Percentiles rank a stretch among this genome's conserved stretches.
Evolutionary conservation across 2,113 vertebrate species (phyloP).

Genomic region (Sapajus apella): DNA sequence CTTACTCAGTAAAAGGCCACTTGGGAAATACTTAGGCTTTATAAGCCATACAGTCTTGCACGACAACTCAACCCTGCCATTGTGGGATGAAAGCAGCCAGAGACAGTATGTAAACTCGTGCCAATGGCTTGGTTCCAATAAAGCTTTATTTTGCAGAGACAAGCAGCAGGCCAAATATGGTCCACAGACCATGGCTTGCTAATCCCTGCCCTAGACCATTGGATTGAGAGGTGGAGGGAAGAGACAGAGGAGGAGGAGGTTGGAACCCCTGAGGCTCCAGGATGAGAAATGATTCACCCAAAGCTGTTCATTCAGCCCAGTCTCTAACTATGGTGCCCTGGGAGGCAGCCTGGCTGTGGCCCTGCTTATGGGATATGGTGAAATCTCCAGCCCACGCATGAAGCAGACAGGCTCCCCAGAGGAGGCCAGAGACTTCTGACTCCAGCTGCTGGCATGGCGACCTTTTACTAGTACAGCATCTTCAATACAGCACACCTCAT

Average conservation of each 20-base stretch:
- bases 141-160: conserved; percentile 19
- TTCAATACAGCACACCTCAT: background rate
- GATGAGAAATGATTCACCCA: background rate
- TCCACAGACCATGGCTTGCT: background rate
- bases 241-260: background rate
- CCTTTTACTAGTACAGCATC: fast-evolving
- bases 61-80: background rate
- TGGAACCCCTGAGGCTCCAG: background rate
- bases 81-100: background rate
- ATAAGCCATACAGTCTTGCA: background rate
- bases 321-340: background rate
- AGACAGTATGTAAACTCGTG: background rate
- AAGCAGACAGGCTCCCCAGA: background rate
- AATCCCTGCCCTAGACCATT: background rate
- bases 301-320: background rate
- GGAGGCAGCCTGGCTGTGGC: background rate
- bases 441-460: background rate
- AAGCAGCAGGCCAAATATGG: background rate
- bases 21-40: background rate
- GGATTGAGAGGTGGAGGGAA: background rate
- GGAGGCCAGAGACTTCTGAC: background rate
- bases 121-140: background rate
- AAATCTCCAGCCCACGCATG: background rate
- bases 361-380: background rate
- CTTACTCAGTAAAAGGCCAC: background rate